phyloP scores from a whole-genome alignment of 2,113 vertebrate species.

The Ptilorrhoa leucosticta region DNA sequence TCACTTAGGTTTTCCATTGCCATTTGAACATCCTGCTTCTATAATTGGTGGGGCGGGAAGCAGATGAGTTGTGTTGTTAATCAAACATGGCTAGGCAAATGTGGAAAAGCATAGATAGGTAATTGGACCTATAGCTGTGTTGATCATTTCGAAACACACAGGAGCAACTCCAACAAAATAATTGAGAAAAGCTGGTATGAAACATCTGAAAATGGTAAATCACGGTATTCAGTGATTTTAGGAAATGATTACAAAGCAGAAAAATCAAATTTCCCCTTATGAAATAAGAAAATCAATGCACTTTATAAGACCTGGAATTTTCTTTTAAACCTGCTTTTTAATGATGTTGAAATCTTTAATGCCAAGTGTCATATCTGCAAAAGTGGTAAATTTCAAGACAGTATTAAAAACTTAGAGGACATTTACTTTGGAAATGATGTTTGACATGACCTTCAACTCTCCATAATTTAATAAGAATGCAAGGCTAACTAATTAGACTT shows the following conservation, averaged over 20 bases:
- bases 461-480: background rate
- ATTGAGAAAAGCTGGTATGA: background rate
- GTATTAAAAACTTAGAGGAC: background rate
- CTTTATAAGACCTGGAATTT: background rate
- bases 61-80: background rate
- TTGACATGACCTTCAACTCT: conserved; percentile 23
- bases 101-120: background rate
- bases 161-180: background rate
- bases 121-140: background rate
- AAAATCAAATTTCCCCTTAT: background rate
- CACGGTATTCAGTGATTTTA: background rate
- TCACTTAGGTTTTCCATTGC: background rate
- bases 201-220: background rate
- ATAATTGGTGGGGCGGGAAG: background rate
- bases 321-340: background rate
- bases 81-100: background rate
- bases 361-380: background rate
- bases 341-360: background rate
- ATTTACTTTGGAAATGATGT: conserved; percentile 11
- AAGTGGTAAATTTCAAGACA: conserved; percentile 8
- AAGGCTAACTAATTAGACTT: conserved; percentile 21
- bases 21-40: background rate
- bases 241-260: background rate
- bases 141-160: background rate
- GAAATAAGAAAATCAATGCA: background rate